phyloP scores from a whole-genome alignment of 2,888 invertebrate species.

The Brachypterus glaber region DNA sequence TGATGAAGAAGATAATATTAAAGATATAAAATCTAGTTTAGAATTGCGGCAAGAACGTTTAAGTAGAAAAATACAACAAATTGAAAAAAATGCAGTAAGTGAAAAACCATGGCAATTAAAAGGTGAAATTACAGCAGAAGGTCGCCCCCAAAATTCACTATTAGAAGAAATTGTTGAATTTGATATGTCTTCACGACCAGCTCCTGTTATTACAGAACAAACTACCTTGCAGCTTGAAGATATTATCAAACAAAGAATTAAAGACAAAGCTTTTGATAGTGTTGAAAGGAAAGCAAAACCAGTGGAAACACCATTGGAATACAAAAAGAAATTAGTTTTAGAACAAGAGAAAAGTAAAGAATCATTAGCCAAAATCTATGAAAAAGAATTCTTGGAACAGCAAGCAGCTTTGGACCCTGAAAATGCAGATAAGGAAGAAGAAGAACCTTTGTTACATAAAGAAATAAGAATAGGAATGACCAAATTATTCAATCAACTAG shows the following conservation, averaged over 20 bases:
- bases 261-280: slow-evolving; percentile 91
- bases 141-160: slow-evolving; percentile 84
- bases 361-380: slow-evolving; percentile 90
- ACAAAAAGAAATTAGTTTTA: slow-evolving; percentile 76
- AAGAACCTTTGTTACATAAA: slow-evolving; percentile 67
- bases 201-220: slow-evolving; percentile 87
- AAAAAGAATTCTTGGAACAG: slow-evolving; percentile 72
- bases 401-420: slow-evolving; percentile 48
- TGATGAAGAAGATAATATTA: slow-evolving; percentile 23
- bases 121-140: slow-evolving; percentile 75
- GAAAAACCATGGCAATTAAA: slow-evolving; percentile 91
- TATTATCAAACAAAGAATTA: slow-evolving; percentile 82
- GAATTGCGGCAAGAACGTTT: slow-evolving; percentile 67
- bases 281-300: slow-evolving; percentile 81
- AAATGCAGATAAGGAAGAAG: slow-evolving; percentile 47
- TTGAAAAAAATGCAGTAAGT: slow-evolving; percentile 63
- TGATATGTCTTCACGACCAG: slow-evolving; percentile 71
- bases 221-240: slow-evolving; percentile 81
- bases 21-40: slow-evolving; percentile 51
- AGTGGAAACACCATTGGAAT: slow-evolving; percentile 70
- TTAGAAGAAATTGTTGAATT: slow-evolving; percentile 88
- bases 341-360: slow-evolving; percentile 92
- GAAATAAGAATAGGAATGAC: slow-evolving; percentile 68
- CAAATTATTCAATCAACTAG: slow-evolving; percentile 72
- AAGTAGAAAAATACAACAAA: slow-evolving; percentile 54